These are phyloP conservation scores for Lydus trimaculatus DNA, from an alignment of 2,888 invertebrate species.

Conservation along the genomic window DNA sequence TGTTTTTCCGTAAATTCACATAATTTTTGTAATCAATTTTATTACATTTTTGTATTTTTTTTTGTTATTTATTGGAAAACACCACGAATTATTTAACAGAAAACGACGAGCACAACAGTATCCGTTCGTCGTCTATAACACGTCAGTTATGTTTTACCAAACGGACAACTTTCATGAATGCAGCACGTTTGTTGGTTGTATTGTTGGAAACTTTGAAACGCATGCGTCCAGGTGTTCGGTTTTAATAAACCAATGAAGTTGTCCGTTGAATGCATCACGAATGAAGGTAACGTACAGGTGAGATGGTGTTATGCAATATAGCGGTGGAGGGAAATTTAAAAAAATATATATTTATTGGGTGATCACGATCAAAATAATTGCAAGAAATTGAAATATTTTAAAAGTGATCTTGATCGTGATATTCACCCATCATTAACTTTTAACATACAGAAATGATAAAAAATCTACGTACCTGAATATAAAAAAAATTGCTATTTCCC, in stretches of 20 bases:
- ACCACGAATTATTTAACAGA: not conserved
- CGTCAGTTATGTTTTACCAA: not conserved
- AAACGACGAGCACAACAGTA: not conserved
- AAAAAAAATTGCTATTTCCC: too few species aligned
- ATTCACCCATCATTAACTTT: too few species aligned
- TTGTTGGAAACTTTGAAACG: constrained; percentile 11
- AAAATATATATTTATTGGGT: too few species aligned
- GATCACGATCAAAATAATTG: too few species aligned
- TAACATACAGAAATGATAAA: too few species aligned
- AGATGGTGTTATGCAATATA: constrained; percentile 7
- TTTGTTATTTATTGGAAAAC: not conserved
- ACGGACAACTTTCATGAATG: constrained; percentile 7
- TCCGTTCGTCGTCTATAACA: not conserved
- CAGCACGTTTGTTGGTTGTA: not conserved
- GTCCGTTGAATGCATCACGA: not conserved
- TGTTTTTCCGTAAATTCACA: not conserved
- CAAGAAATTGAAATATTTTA: too few species aligned
- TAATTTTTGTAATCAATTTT: not conserved
- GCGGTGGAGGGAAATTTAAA: constrained; percentile 11
- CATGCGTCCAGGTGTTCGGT: constrained; percentile 9
- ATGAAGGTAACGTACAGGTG: not conserved
- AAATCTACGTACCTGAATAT: too few species aligned
- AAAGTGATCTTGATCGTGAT: too few species aligned
- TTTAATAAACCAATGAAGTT: constrained; percentile 4
- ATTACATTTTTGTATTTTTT: not conserved